Percentiles rank a stretch among this genome's conserved stretches.
Evolutionary conservation across 2,797 vertebrate genomes (phyloP).

Genomic region (Liasis olivaceus): DNA sequence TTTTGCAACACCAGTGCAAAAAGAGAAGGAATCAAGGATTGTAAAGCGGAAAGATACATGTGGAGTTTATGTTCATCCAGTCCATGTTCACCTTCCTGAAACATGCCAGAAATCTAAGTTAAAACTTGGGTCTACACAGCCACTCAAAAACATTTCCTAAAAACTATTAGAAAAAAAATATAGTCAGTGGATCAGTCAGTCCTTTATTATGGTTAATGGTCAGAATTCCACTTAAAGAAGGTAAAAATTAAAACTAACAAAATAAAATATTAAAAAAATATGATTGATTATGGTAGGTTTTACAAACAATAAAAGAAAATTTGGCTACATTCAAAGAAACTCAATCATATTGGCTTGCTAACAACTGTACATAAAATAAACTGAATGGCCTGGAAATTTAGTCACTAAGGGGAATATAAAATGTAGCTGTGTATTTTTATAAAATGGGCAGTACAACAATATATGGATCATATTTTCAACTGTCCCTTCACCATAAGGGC

Average conservation of each 20-base stretch:
- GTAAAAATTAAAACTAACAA: neutral
- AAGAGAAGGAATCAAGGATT: conserved; percentile 93
- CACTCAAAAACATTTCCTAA: neutral
- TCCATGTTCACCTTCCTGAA: conserved; percentile 91
- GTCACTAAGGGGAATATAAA: neutral
- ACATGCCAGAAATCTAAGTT: conserved; percentile 29
- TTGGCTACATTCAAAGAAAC: neutral
- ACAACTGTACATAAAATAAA: neutral
- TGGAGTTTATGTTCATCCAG: conserved; percentile 97
- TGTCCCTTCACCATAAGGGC: neutral
- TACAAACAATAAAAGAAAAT: neutral
- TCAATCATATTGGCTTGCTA: neutral
- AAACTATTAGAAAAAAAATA: neutral
- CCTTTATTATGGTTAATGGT: neutral
- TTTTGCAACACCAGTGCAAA: conserved; percentile 94
- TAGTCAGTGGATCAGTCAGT: neutral
- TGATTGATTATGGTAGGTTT: neutral
- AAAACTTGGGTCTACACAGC: neutral
- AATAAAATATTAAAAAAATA: neutral
- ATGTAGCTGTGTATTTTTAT: neutral
- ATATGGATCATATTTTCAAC: neutral
- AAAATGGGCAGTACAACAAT: neutral
- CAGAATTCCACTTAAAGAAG: neutral
- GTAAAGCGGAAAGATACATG: conserved; percentile 91
- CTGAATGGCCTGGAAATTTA: neutral